Percentiles rank a stretch among this genome's conserved stretches.
Evolutionary conservation across 2,113 vertebrate genomes (phyloP).

Genomic region (Notechis scutatus): DNA sequence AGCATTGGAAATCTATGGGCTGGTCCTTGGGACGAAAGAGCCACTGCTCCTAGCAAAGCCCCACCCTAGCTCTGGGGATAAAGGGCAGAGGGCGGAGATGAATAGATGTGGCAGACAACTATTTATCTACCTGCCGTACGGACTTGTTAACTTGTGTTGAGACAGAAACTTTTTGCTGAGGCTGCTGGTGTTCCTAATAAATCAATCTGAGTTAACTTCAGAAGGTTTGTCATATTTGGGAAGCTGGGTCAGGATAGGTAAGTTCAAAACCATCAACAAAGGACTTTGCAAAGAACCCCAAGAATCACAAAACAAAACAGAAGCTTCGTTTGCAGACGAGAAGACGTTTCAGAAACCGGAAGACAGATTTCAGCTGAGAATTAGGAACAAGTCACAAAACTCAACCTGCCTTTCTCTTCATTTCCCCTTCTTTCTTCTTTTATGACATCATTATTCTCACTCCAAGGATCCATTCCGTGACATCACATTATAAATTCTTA

Average conservation of each 20-base stretch:
- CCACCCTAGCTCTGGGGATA: no score
- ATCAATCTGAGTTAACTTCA: no score
- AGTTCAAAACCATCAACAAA: not conserved
- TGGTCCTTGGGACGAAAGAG: no score
- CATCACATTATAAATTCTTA: not conserved
- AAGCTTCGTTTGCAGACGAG: not conserved
- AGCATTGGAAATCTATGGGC: no score
- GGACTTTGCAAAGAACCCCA: not conserved
- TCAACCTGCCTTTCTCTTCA: not conserved
- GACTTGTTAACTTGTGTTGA: no score
- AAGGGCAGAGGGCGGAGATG: no score
- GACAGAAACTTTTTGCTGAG: no score
- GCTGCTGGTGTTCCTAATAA: no score
- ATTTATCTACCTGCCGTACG: no score
- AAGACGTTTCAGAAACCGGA: not conserved
- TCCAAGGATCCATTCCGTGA: fast-evolving
- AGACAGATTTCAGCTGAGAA: not conserved
- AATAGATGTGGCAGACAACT: no score
- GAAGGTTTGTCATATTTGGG: no score
- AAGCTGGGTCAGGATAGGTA: not conserved
- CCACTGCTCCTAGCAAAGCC: no score
- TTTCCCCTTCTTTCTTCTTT: not conserved
- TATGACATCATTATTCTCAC: constrained; percentile 15
- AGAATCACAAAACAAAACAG: not conserved
- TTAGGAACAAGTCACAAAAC: not conserved